phyloP scores from a whole-genome alignment of 2,797 vertebrate species.

The Synaphobranchus kaupii region DNA sequence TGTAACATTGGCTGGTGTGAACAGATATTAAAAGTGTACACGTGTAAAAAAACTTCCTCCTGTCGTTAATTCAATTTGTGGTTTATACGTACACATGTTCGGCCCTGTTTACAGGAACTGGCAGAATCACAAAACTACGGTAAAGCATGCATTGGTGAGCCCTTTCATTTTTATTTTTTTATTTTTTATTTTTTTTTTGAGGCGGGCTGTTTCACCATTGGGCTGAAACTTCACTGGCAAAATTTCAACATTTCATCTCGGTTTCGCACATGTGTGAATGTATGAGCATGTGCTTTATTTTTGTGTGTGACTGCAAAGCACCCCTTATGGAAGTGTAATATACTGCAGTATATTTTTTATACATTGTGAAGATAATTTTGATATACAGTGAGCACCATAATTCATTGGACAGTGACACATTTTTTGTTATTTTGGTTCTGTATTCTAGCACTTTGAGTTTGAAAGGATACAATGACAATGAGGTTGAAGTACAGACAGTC shows the following conservation, averaged over 20 bases:
- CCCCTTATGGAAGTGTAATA: too few species aligned
- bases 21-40: neutral
- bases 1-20: slow-evolving; percentile 8
- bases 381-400: too few species aligned
- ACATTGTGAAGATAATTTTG: too few species aligned
- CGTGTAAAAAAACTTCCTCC: neutral
- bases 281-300: neutral
- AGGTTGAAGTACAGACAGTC: too few species aligned
- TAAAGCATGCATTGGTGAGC: neutral
- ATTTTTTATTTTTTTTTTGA: neutral
- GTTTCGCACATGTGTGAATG: neutral
- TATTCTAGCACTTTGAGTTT: too few species aligned
- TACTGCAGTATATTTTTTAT: too few species aligned
- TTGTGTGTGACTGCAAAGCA: neutral
- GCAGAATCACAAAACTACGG: neutral
- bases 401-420: too few species aligned
- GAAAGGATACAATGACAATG: too few species aligned
- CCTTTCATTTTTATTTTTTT: neutral
- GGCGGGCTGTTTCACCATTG: neutral
- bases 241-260: neutral
- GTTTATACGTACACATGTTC: slow-evolving; percentile 4
- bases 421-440: too few species aligned
- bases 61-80: slow-evolving; percentile 6
- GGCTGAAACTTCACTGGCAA: neutral
- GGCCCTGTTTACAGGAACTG: slow-evolving; percentile 1